These are phyloP conservation scores for Erebia epiphron DNA, from an alignment of 2,888 invertebrate genomes.

Conservation along the genomic window DNA sequence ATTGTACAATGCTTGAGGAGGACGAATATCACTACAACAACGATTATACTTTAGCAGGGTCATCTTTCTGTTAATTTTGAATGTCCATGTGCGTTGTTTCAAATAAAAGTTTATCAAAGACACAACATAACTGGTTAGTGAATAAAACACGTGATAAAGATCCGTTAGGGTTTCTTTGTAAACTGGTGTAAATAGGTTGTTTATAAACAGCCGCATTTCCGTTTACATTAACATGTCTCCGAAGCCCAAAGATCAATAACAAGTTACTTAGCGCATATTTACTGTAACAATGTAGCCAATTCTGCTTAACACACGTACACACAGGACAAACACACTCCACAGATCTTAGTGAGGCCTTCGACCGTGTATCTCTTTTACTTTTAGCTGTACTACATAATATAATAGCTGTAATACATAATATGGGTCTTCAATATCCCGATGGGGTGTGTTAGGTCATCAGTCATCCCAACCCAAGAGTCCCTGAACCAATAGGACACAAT, in stretches of 20 bases:
- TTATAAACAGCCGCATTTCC: conserved; percentile 1
- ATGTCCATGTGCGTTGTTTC: too few relatives aligned
- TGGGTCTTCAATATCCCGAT: neutral
- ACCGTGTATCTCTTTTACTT: neutral
- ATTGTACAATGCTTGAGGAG: too few relatives aligned
- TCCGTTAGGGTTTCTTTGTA: neutral
- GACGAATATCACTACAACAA: too few relatives aligned
- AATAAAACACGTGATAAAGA: neutral
- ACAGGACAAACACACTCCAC: too few relatives aligned
- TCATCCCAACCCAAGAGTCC: neutral
- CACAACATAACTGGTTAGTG: neutral
- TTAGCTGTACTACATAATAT: too few relatives aligned
- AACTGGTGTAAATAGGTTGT: conserved; percentile 4
- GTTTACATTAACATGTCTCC: conserved; percentile 5
- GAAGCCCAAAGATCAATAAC: conserved; percentile 9
- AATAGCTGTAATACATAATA: too few relatives aligned
- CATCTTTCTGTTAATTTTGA: too few relatives aligned
- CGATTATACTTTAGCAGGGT: too few relatives aligned
- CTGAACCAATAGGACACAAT: neutral
- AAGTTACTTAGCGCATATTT: conserved; percentile 1
- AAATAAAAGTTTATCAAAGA: neutral
- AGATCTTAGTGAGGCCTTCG: neutral
- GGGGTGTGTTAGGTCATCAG: neutral
- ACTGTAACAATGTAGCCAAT: too few relatives aligned
- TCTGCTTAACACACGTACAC: too few relatives aligned